Evolutionary conservation across 2,888 invertebrate species (phyloP).

Genomic region (Chromoteleia sp.): DNA sequence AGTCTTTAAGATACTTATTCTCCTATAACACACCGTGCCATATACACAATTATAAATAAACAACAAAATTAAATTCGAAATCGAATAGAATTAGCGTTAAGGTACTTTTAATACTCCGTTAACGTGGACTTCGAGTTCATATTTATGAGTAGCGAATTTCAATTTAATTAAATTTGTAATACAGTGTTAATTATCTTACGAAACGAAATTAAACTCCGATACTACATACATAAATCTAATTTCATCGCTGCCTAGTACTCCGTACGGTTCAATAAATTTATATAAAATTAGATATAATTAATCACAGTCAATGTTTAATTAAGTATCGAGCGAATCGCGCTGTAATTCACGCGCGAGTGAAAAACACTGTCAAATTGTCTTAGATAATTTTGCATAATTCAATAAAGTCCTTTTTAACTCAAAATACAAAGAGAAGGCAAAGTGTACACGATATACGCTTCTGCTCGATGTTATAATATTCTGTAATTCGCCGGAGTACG

Average conservation of each 20-base stretch:
- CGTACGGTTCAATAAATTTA: background rate
- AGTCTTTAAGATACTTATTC: background rate
- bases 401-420: constrained; percentile 5
- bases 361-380: constrained; percentile 9
- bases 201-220: constrained; percentile 20
- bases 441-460: constrained; percentile 29
- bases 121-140: background rate
- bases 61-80: background rate
- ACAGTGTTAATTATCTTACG: constrained; percentile 4
- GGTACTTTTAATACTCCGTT: background rate
- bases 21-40: background rate
- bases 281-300: constrained; percentile 7
- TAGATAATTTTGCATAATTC: constrained; percentile 23
- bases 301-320: background rate
- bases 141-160: constrained; percentile 7
- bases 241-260: background rate
- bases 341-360: background rate
- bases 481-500: constrained; percentile 17
- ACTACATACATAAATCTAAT: constrained; percentile 11
- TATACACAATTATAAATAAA: background rate
- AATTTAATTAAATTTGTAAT: constrained; percentile 15
- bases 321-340: background rate
- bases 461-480: constrained; percentile 21
- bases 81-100: too few species aligned
- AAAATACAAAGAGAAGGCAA: constrained; percentile 27